Percentiles rank a stretch among this genome's conserved stretches.
Conservation (phyloP, 1,140 invertebrate species). For the Drosophila ogumai region DNA sequence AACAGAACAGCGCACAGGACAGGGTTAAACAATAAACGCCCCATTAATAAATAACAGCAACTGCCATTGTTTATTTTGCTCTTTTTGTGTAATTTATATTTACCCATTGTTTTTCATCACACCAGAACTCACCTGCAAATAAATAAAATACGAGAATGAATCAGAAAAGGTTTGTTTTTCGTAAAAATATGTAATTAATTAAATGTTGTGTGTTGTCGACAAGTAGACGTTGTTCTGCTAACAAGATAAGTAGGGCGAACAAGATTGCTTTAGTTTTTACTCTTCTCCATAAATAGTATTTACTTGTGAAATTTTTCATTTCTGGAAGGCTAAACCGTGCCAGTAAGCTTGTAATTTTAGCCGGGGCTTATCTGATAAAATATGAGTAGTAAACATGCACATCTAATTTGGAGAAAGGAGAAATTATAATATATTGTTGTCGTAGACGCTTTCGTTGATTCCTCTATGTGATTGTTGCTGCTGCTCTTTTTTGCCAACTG, state of each 20-base stretch:
- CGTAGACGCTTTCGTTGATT: conserved; percentile 52
- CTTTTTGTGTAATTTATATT: conserved; percentile 27
- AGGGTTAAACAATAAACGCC: conserved; percentile 39
- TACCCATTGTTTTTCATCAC: conserved; percentile 46
- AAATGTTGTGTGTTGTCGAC: conserved; percentile 29
- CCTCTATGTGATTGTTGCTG: conserved; percentile 42
- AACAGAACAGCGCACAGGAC: not conserved
- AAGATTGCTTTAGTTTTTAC: not conserved
- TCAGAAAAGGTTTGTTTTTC: conserved; percentile 24
- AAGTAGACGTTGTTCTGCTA: conserved; percentile 5
- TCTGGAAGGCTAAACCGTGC: conserved; percentile 1
- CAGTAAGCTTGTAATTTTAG: conserved; percentile 18
- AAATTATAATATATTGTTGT: conserved; percentile 69
- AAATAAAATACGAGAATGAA: conserved; percentile 29
- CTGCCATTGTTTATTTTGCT: conserved; percentile 38
- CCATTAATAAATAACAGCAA: conserved; percentile 53
- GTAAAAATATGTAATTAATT: conserved; percentile 49
- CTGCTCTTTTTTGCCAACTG: conserved; percentile 35
- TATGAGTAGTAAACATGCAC: conserved; percentile 77
- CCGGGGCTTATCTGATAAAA: conserved; percentile 64
- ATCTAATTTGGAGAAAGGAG: conserved; percentile 65
- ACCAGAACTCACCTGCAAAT: conserved; percentile 53
- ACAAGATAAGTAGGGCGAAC: conserved; percentile 15
- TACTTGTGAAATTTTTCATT: conserved; percentile 20
- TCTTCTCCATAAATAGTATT: not conserved